Evolutionary conservation across 2,113 vertebrate genomes (phyloP).

Genomic region (Capreolus pygargus): DNA sequence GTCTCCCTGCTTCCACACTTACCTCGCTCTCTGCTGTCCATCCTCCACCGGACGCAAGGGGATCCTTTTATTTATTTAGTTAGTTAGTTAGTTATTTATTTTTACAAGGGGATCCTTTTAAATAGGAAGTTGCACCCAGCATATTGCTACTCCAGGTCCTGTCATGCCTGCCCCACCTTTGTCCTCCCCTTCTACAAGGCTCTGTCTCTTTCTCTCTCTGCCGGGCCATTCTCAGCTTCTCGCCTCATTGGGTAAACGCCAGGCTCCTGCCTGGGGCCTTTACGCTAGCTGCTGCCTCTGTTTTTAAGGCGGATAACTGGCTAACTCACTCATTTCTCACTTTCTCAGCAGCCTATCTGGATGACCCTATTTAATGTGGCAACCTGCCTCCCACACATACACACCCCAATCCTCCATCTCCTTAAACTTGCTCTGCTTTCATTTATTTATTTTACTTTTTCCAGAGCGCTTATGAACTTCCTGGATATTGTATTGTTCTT

Average conservation of each 20-base stretch:
- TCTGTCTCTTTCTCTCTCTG: neutral
- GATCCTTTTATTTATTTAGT: too few species aligned
- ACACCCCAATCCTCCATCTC: too few species aligned
- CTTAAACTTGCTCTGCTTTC: neutral
- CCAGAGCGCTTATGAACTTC: neutral
- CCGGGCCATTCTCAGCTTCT: neutral
- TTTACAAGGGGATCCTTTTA: neutral
- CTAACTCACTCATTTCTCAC: neutral
- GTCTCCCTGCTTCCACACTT: neutral
- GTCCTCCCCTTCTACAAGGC: neutral
- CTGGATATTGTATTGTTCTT: neutral
- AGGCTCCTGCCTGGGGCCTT: neutral
- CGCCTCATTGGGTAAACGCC: rapidly evolving
- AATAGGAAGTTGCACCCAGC: rapidly evolving
- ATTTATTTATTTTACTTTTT: neutral
- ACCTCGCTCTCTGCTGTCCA: neutral
- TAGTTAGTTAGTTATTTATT: too few species aligned
- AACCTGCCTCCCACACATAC: neutral
- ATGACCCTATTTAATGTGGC: neutral
- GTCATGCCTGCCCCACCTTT: rapidly evolving
- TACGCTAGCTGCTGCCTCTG: neutral
- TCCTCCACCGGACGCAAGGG: neutral
- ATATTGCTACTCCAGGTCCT: neutral
- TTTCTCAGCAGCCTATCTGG: neutral
- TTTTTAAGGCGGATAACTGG: neutral